Conservation (phyloP, 2,797 vertebrate genomes). For the Hypotaenidia okinawae region DNA sequence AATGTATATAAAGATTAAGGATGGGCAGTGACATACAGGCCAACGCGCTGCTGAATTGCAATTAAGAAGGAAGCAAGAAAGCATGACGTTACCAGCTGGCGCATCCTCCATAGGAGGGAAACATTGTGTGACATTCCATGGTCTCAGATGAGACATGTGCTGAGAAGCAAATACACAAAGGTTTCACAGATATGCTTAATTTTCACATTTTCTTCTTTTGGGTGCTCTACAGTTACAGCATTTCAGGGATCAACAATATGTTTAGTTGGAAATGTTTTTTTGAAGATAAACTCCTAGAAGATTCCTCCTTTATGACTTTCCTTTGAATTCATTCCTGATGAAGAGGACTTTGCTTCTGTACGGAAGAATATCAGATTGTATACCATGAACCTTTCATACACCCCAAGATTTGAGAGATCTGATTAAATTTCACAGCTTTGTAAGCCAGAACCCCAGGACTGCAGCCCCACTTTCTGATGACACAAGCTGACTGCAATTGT, state of each 20-base stretch:
- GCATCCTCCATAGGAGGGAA: background rate
- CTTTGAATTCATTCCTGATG: background rate
- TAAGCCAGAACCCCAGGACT: background rate
- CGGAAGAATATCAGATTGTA: background rate
- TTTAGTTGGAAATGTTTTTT: background rate
- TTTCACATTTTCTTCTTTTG: background rate
- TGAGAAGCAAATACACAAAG: background rate
- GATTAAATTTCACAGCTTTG: background rate
- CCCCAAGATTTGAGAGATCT: background rate
- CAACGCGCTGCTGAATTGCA: background rate
- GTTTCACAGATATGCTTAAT: background rate
- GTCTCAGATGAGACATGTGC: background rate
- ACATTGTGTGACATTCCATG: background rate
- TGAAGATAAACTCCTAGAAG: background rate
- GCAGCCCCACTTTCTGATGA: background rate
- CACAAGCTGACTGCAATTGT: background rate
- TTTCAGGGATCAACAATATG: background rate
- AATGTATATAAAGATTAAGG: background rate
- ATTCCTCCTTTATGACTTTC: background rate
- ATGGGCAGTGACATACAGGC: background rate
- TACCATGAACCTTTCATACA: background rate
- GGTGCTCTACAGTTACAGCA: background rate
- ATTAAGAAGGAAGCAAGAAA: constrained; percentile 9
- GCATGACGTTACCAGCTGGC: background rate
- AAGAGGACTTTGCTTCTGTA: background rate